A percentile compares a stretch with the other conserved stretches of the same genome.
phyloP scores from a whole-genome alignment of 2,113 vertebrate genomes.

The Tonatia bakeri region DNA sequence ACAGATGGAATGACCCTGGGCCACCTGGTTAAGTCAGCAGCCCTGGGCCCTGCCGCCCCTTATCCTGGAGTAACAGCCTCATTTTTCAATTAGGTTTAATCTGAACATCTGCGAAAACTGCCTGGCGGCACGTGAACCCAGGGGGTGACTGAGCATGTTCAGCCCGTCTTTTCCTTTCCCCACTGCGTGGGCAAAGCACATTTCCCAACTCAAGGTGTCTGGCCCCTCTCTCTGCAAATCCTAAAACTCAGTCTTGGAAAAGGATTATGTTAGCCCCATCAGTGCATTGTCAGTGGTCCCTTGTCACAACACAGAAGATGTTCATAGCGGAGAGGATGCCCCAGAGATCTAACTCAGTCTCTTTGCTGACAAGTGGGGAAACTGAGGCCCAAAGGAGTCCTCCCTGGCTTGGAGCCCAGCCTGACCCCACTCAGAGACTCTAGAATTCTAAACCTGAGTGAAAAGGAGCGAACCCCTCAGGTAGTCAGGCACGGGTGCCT shows the following conservation, averaged over 20 bases:
- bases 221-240: background rate
- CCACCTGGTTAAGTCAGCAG: constrained; percentile 74
- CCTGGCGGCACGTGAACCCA: constrained; percentile 48
- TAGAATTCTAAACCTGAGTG: background rate
- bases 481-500: rapidly evolving
- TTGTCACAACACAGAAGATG: background rate
- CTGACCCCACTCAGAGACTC: background rate
- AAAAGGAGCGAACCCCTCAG: background rate
- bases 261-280: background rate
- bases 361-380: background rate
- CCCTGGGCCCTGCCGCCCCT: constrained; percentile 64
- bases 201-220: background rate
- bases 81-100: constrained; percentile 75
- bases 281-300: rapidly evolving
- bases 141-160: background rate
- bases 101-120: constrained; percentile 44
- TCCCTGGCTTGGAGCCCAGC: background rate
- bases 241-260: background rate
- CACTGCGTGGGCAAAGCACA: rapidly evolving
- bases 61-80: constrained; percentile 63
- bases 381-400: background rate
- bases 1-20: constrained; percentile 74
- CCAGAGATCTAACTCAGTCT: background rate
- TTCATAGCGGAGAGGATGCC: background rate
- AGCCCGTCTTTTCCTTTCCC: background rate